A percentile compares a stretch with the other conserved stretches of the same genome.
Evolutionary conservation across 2,797 vertebrate genomes (phyloP).

Genomic region (Momotus momota): DNA sequence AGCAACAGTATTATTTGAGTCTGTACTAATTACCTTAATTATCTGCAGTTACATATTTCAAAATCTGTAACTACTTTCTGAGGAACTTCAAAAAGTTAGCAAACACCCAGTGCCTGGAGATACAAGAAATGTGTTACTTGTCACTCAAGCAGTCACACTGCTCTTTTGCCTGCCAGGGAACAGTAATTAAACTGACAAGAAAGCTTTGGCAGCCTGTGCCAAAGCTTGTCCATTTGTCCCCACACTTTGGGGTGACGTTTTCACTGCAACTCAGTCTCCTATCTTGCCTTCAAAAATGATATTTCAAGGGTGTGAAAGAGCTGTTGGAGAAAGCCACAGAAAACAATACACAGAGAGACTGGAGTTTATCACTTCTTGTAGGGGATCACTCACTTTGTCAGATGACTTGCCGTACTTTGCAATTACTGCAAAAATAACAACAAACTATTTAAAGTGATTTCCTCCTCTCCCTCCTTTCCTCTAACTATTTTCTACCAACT

Average conservation of each 20-base stretch:
- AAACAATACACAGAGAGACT: slow-evolving; percentile 7
- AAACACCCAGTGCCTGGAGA: slow-evolving; percentile 46
- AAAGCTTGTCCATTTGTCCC: slow-evolving; percentile 61
- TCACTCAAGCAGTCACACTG: slow-evolving; percentile 66
- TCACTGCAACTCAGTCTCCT: slow-evolving; percentile 13
- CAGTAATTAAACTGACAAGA: slow-evolving; percentile 60
- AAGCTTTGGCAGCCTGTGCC: slow-evolving; percentile 38
- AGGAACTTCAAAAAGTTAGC: slow-evolving; percentile 54
- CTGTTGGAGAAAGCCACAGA: slow-evolving; percentile 56
- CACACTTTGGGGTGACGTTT: slow-evolving; percentile 61
- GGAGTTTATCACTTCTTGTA: slow-evolving; percentile 41
- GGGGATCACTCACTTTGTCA: slow-evolving; percentile 55
- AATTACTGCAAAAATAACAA: slow-evolving; percentile 70
- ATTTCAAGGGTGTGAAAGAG: slow-evolving; percentile 69
- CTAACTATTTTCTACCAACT: neutral
- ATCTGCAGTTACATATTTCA: slow-evolving; percentile 46
- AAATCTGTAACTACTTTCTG: slow-evolving; percentile 49
- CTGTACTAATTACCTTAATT: slow-evolving; percentile 28
- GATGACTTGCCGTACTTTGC: slow-evolving; percentile 62
- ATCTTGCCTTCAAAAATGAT: slow-evolving; percentile 67
- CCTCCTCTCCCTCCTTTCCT: neutral
- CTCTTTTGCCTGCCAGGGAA: slow-evolving; percentile 60
- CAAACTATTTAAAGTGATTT: slow-evolving; percentile 58
- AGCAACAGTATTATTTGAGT: neutral
- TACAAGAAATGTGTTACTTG: slow-evolving; percentile 54